Conservation (phyloP, 2,888 invertebrate genomes). For the Oligia latruncula region DNA sequence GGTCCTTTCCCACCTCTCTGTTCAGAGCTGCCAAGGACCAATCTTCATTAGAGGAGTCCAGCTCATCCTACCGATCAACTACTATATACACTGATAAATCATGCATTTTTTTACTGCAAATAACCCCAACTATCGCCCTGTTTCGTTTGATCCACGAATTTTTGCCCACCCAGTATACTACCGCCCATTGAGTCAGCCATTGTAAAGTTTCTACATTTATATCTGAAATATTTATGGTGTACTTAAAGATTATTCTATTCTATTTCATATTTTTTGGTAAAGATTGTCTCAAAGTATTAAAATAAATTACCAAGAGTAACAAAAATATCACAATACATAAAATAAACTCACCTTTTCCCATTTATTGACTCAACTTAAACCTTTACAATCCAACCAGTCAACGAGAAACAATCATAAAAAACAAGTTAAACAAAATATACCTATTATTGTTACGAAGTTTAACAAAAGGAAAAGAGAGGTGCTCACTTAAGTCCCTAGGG, state of each 20-base stretch:
- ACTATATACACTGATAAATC: too few relatives aligned
- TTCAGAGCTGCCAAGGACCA: too few relatives aligned
- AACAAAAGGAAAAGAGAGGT: conserved; percentile 46
- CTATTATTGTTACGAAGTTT: conserved; percentile 49
- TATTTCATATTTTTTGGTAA: not conserved
- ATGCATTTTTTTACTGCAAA: too few relatives aligned
- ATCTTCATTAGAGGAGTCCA: too few relatives aligned
- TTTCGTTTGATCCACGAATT: too few relatives aligned
- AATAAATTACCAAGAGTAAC: not conserved
- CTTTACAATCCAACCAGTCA: conserved; percentile 20
- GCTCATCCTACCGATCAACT: too few relatives aligned
- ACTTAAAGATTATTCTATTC: not conserved
- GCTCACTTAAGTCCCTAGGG: conserved; percentile 60
- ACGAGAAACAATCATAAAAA: conserved; percentile 41
- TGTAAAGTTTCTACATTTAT: not conserved
- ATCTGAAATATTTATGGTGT: too few relatives aligned
- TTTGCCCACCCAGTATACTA: too few relatives aligned
- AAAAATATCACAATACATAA: not conserved
- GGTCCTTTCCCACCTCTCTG: too few relatives aligned
- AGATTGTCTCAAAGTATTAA: not conserved
- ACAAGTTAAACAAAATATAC: conserved; percentile 41
- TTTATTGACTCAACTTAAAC: conserved; percentile 28
- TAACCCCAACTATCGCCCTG: too few relatives aligned
- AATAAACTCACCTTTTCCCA: not conserved
- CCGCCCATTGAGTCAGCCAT: not conserved